Evolutionary conservation across 2,888 invertebrate species (phyloP), one percentile per base, ranked within the genome.

Genomic region (Alitta virens): DNA sequence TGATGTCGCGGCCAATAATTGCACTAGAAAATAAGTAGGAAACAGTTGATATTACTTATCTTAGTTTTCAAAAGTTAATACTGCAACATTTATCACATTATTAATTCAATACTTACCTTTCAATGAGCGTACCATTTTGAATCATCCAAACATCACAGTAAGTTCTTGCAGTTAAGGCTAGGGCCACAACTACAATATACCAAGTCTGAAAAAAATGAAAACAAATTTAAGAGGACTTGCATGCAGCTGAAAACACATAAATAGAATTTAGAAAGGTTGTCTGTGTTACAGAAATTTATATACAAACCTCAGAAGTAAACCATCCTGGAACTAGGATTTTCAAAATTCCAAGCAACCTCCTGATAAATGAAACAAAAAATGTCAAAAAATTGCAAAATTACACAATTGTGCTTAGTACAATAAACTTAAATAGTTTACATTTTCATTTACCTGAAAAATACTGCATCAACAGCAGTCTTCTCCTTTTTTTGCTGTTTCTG

Each of bases 81-180:
- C 33, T 7, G 12, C 5, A 33, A 33, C 33, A 33, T 12, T 7
- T 33, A 33, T 33, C 5, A 33, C 12, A 7, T 33, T 33, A 12
- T 33, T 7, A 16, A 38, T 18, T 33, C 7, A n/a, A 9, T 16
- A 46, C 21, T 26, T 64, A 82, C 91, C 91, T 92, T 86, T 98
- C 98, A 72, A 98, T 89, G 60, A 91, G 86, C 1, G 98, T 98
- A 14, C 92, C 91, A 79, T 91, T 93, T 76, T 92, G 91, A 72
- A 99, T 99, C 85, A 98, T 89, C 95, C 96, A 99, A 58, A 99
- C 87, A 83, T 99, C 99, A 77, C 96, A 96, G 71, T 94, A 86
- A 0, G 98, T 96, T 71, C 97, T 86, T 1, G 91, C 89, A 24
- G 96, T 86, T 49, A 99, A 85, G 2, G 94, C 88, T 2, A 85